phyloP scores from a whole-genome alignment of 2,888 invertebrate species.

The Sisyra terminalis region DNA sequence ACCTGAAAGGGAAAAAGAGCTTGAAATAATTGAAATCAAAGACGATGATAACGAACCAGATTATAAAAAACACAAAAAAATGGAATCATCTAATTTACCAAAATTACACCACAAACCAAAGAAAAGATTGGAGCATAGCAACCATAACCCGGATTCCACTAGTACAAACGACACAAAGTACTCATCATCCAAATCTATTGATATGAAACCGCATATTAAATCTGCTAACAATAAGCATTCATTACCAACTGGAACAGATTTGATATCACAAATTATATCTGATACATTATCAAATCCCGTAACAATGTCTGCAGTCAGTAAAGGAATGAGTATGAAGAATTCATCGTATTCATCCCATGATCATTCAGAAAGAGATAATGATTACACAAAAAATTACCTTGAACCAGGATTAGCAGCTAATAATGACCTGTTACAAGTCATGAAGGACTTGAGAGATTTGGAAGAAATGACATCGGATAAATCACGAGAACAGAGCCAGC shows the following conservation, averaged over 20 bases:
- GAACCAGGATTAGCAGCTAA: constrained; percentile 10
- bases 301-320: background rate
- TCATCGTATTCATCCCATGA: too few relatives aligned
- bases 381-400: background rate
- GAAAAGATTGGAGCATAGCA: background rate
- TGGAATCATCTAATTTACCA: background rate
- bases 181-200: background rate
- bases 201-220: background rate
- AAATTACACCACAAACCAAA: background rate
- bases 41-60: constrained; percentile 3
- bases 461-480: constrained; percentile 25
- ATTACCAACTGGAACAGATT: background rate
- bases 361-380: background rate
- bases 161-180: constrained; percentile 1
- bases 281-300: background rate
- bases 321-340: too few relatives aligned
- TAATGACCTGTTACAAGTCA: constrained; percentile 29
- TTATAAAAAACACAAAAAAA: constrained; percentile 1
- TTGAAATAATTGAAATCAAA: constrained; percentile 9
- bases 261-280: constrained; percentile 3
- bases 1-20: constrained; percentile 1
- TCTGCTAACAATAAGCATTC: background rate
- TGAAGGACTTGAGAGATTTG: constrained; percentile 29
- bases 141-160: background rate
- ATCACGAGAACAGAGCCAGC: constrained; percentile 13